These are phyloP conservation scores for Hemaris fuciformis DNA, from an alignment of 2,888 invertebrate species.

Conservation along the genomic window DNA sequence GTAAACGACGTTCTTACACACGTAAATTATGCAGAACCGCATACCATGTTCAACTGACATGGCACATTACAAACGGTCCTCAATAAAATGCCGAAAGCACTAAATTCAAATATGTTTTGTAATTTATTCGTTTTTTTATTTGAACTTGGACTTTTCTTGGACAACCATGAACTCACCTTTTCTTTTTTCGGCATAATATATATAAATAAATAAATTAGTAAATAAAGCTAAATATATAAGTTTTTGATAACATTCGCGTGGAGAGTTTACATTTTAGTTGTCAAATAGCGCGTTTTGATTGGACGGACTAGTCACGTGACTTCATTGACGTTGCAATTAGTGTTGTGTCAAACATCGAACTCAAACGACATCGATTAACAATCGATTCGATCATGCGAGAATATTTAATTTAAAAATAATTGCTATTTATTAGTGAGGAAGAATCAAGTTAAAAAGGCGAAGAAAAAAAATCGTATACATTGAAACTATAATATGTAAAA, in stretches of 20 bases:
- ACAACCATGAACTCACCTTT: slow-evolving; percentile 52
- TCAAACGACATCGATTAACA: not conserved
- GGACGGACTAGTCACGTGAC: slow-evolving; percentile 55
- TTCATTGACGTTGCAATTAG: slow-evolving; percentile 53
- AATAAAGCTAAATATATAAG: slow-evolving; percentile 55
- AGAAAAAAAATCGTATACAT: too few species aligned
- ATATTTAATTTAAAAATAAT: too few species aligned
- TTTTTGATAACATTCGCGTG: slow-evolving; percentile 54
- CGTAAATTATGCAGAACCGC: slow-evolving; percentile 69
- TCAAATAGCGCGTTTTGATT: slow-evolving; percentile 42
- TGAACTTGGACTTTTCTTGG: slow-evolving; percentile 22
- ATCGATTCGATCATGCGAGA: too few species aligned
- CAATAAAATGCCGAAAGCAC: slow-evolving; percentile 60
- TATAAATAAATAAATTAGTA: slow-evolving; percentile 37
- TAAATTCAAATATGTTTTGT: slow-evolving; percentile 37
- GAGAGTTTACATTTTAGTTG: slow-evolving; percentile 57
- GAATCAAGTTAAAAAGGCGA: too few species aligned
- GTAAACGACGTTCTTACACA: slow-evolving; percentile 55
- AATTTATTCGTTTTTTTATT: slow-evolving; percentile 17
- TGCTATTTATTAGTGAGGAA: too few species aligned
- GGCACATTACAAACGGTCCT: slow-evolving; percentile 56
- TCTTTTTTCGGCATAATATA: slow-evolving; percentile 61
- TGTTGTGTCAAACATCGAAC: slow-evolving; percentile 27
- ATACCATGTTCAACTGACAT: slow-evolving; percentile 72
- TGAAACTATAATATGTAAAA: not conserved